Evolutionary conservation across 2,888 invertebrate genomes (phyloP), one percentile per base, ranked within the genome.

Genomic region (Hedya salicella): DNA sequence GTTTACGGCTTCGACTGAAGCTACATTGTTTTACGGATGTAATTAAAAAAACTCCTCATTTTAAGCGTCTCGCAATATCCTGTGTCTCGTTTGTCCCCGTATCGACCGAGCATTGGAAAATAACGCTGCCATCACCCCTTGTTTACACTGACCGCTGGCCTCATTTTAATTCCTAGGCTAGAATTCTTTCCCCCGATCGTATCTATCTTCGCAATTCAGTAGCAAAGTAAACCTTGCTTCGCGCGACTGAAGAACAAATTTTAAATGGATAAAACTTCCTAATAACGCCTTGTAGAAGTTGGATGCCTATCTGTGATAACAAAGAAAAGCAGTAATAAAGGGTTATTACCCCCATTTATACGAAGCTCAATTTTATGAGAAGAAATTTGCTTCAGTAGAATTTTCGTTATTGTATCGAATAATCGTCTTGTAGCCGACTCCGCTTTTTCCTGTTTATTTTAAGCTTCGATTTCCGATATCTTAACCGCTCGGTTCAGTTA

Each of bases 51-150:
- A 16, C 52, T 82, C 76, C 70, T 71, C 71, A 76, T 75, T 81
- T n/a, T 77, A 79, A 76, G 78, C 83, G 82, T 82, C 79, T 80
- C 78, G 80, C 81, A 87, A 88, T 86, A 87, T 86, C 83, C 85
- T 80, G 80, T 77, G 85, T 79, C 80, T 87, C 75, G 85, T 73
- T 85, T 83, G 36, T 36, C 75, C 73, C 57, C 75, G 77, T 83
- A 86, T 88, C 81, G 86, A 84, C 82, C 81, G 78, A 73, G 75
- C 78, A 82, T 84, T 80, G 84, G 82, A 85, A 85, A 85, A 84
- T 85, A 84, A 78, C 73, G 67, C 57, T 63, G 70, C 70, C 73
- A 74, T 70, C 70, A 69, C 71, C 68, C 67, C 79, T 81, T 87
- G 84, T 87, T 88, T 87, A 85, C 81, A 79, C 77, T 85, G 80